Evolutionary conservation across 1,140 invertebrate species (phyloP).

Genomic region (Pachypeltis micranthus): DNA sequence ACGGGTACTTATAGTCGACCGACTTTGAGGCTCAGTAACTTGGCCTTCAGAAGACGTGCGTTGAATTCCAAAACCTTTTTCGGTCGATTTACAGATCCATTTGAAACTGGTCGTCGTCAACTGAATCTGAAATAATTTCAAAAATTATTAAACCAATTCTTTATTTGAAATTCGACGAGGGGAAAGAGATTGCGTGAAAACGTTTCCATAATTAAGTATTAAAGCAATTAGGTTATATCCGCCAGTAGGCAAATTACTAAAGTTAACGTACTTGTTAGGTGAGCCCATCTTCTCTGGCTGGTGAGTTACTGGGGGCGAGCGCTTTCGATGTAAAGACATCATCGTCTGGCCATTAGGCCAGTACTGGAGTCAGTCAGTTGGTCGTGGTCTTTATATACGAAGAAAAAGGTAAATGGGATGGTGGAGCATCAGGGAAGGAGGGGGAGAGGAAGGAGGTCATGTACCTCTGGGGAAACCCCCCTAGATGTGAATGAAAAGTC

Average conservation of each 20-base stretch:
- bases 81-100: constrained; percentile 9
- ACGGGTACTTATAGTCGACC: too few species aligned
- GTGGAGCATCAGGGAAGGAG: not conserved
- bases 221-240: not conserved
- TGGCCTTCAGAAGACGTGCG: too few species aligned
- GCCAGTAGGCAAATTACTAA: not conserved
- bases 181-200: not conserved
- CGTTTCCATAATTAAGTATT: not conserved
- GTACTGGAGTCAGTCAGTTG: not conserved
- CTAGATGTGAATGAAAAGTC: not conserved
- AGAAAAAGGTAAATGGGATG: too few species aligned
- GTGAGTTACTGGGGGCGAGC: too few species aligned
- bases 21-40: too few species aligned
- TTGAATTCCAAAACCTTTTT: too few species aligned
- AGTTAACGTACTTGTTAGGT: not conserved
- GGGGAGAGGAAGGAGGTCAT: not conserved
- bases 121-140: not conserved
- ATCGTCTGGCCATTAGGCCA: not conserved
- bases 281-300: too few species aligned
- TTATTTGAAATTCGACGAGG: not conserved
- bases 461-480: not conserved
- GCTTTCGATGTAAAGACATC: too few species aligned
- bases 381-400: too few species aligned
- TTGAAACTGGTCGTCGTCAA: not conserved
- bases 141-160: too few species aligned